A percentile compares a stretch with the other conserved stretches of the same genome.
These are phyloP conservation scores for Phrynocephalus vlangalii DNA, from an alignment of 2,797 vertebrate species.

Conservation along the genomic window DNA sequence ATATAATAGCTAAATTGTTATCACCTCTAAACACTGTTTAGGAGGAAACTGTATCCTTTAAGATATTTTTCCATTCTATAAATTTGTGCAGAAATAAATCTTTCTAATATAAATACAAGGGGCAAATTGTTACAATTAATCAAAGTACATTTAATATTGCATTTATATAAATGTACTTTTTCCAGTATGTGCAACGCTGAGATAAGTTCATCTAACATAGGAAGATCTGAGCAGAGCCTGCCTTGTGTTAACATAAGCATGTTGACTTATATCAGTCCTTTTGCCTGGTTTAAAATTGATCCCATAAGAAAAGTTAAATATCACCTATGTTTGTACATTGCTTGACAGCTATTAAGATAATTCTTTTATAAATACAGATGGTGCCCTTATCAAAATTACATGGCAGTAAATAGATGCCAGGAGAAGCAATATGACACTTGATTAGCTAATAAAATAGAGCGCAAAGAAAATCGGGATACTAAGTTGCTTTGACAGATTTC, in stretches of 20 bases:
- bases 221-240: slow-evolving; percentile 60
- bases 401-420: slow-evolving; percentile 80
- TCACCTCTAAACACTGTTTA: neutral
- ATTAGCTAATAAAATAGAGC: slow-evolving; percentile 79
- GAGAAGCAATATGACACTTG: slow-evolving; percentile 77
- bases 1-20: neutral
- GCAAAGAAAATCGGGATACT: slow-evolving; percentile 69
- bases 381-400: slow-evolving; percentile 82
- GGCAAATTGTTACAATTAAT: slow-evolving; percentile 73
- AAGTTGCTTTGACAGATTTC: slow-evolving; percentile 72
- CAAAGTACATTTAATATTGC: neutral
- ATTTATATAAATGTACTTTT: slow-evolving; percentile 56
- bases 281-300: slow-evolving; percentile 80
- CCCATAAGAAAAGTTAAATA: slow-evolving; percentile 84
- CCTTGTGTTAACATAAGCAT: slow-evolving; percentile 66
- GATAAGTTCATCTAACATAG: slow-evolving; percentile 21
- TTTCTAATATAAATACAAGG: slow-evolving; percentile 56
- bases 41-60: too few species aligned
- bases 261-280: slow-evolving; percentile 78
- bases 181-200: slow-evolving; percentile 52
- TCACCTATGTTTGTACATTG: slow-evolving; percentile 81
- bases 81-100: slow-evolving; percentile 50
- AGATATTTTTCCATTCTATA: slow-evolving; percentile 40
- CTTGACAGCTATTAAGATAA: slow-evolving; percentile 83
- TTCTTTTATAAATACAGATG: slow-evolving; percentile 86